A percentile compares a stretch with the other conserved stretches of the same genome.
phyloP scores from a whole-genome alignment of 2,888 invertebrate genomes.

The Hirtodrosophila confusa region DNA sequence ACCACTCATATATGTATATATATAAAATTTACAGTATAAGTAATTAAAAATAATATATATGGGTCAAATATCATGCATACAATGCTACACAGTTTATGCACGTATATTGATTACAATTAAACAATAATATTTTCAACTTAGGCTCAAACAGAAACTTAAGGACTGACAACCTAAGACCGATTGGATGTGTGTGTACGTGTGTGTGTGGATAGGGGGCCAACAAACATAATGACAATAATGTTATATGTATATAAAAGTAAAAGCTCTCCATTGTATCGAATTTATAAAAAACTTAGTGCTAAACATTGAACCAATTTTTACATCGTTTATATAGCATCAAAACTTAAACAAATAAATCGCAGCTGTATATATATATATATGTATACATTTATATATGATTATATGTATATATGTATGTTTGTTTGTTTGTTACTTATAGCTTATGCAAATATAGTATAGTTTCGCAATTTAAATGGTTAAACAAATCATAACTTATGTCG shows the following conservation, averaged over 20 bases:
- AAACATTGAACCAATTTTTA: constrained; percentile 74
- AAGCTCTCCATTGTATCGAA: constrained; percentile 51
- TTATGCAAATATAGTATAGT: constrained; percentile 24
- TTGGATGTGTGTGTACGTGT: constrained; percentile 16
- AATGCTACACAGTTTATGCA: constrained; percentile 31
- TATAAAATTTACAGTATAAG: constrained; percentile 26
- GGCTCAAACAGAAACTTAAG: constrained; percentile 68
- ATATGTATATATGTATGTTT: constrained; percentile 17
- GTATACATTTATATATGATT: constrained; percentile 21
- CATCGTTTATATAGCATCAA: constrained; percentile 48
- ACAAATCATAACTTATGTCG: constrained; percentile 64
- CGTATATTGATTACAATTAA: constrained; percentile 24
- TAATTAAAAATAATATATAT: constrained; percentile 27
- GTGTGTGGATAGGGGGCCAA: constrained; percentile 35
- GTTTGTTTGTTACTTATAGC: constrained; percentile 24
- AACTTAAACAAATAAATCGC: constrained; percentile 77
- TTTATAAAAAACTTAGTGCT: constrained; percentile 53
- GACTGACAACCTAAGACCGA: constrained; percentile 59
- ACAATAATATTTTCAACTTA: constrained; percentile 42
- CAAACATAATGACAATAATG: constrained; percentile 51
- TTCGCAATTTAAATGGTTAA: constrained; percentile 47
- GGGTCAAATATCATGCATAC: constrained; percentile 24
- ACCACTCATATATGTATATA: constrained; percentile 66
- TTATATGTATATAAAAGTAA: constrained; percentile 44
- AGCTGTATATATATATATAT: constrained; percentile 57